Percentiles rank a stretch among this genome's conserved stretches.
Evolutionary conservation across 1,140 invertebrate species (phyloP).

Genomic region (Pseudomyrmex concolor): DNA sequence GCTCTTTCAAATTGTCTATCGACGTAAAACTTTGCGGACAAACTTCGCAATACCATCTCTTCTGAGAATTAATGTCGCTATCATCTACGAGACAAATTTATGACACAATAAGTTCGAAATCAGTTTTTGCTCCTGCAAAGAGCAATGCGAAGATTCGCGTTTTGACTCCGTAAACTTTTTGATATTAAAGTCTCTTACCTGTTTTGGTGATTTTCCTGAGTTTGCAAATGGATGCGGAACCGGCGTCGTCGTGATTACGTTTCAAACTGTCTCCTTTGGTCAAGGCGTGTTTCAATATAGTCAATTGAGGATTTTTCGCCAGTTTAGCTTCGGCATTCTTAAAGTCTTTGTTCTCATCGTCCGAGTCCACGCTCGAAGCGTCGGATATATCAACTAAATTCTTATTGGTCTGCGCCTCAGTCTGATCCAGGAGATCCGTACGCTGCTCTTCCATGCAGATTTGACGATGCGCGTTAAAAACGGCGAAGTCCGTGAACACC

Average conservation of each 20-base stretch:
- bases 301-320: slow-evolving; percentile 83
- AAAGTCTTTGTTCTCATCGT: slow-evolving; percentile 81
- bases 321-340: slow-evolving; percentile 82
- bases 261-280: slow-evolving; percentile 81
- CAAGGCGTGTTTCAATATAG: slow-evolving; percentile 83
- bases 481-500: slow-evolving; percentile 80
- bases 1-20: slow-evolving; percentile 79
- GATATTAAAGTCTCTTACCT: slow-evolving; percentile 65
- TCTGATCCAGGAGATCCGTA: slow-evolving; percentile 59
- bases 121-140: background rate
- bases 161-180: background rate
- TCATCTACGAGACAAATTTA: slow-evolving; percentile 45
- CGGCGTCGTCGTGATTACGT: slow-evolving; percentile 77
- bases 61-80: slow-evolving; percentile 69
- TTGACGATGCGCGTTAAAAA: slow-evolving; percentile 81
- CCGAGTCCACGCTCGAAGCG: slow-evolving; percentile 78
- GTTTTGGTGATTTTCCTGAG: slow-evolving; percentile 74
- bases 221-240: slow-evolving; percentile 72
- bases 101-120: slow-evolving; percentile 8
- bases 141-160: background rate
- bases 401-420: slow-evolving; percentile 67
- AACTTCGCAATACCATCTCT: slow-evolving; percentile 81
- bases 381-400: slow-evolving; percentile 77
- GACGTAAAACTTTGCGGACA: slow-evolving; percentile 80
- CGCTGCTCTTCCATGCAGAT: slow-evolving; percentile 76